Evolutionary conservation across 2,888 invertebrate species (phyloP), one percentile per base, ranked within the genome.

Genomic region (Liodrosophila aerea): DNA sequence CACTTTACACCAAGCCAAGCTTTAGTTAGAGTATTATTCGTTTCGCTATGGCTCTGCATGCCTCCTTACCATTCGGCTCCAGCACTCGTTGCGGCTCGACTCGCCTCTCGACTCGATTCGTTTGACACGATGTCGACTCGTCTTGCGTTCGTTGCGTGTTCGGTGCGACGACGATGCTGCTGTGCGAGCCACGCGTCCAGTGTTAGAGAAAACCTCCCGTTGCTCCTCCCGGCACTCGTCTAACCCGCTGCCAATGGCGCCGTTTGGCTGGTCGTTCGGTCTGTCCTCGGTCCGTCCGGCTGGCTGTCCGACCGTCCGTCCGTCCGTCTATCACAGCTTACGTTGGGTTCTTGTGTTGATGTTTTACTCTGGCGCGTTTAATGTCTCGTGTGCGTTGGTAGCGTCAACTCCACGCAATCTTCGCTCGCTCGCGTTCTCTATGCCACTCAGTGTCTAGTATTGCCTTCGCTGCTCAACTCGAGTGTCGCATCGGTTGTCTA

Each of bases 351-450:
- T 76, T 74, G 62, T 78, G 78, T 72, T 85, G 78, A 64, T 85
- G 60, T 75, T 78, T 85, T 78, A 72, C 69, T 77, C 69, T 77
- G 78, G 77, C 78, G 75, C 73, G 82, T 78, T 78, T 64, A 78
- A 85, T 78, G 78, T 85, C 62, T 78, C 82, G 85, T 57, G 78
- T 78, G 83, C 85, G 62, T 65, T 78, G 75, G 72, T 64, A 75
- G 85, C 83, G 85, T 82, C 69, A 85, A 85, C 85, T 78, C 75
- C 82, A 69, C 74, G 64, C 60, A 73, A 64, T 51, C 62, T 63
- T 68, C 45, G 62, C 64, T 63, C 82, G 74, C 49, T 22, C 22
- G 22, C 3, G 22, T 22, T 22, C 22, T 22, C 22, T n/a, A n/a
- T n/a, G n/a, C n/a, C n/a, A n/a, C n/a, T n/a, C n/a, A n/a, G n/a